Conservation (phyloP, 2,888 invertebrate genomes). For the Dendrolimus houi region DNA sequence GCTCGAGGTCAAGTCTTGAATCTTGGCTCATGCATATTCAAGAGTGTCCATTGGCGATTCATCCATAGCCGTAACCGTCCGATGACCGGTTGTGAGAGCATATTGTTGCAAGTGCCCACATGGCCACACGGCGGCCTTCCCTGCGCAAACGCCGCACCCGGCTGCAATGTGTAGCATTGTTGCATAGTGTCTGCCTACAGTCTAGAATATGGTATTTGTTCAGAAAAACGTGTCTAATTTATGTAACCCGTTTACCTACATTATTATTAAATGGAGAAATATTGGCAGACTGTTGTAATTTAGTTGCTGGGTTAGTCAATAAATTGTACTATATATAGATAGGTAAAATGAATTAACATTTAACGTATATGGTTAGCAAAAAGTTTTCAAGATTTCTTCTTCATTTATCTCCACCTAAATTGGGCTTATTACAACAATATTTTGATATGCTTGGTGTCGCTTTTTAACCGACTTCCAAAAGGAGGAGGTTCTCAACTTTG, state of each 20-base stretch:
- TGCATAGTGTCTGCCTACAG: conserved; percentile 13
- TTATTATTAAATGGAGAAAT: background rate
- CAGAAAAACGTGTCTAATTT: background rate
- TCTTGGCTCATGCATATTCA: conserved; percentile 73
- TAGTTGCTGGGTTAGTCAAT: no score
- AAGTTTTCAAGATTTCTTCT: background rate
- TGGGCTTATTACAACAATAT: conserved; percentile 20
- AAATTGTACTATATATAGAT: no score
- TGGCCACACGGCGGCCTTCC: conserved; percentile 26
- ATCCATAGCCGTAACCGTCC: conserved; percentile 69
- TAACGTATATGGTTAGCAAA: no score
- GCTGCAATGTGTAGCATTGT: conserved; percentile 4
- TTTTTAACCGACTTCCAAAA: no score
- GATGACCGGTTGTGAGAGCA: conserved; percentile 63
- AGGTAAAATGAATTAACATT: no score
- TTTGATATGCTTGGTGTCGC: conserved; percentile 29
- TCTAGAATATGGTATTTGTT: background rate
- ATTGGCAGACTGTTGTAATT: no score
- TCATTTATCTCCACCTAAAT: conserved; percentile 3
- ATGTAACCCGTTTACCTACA: background rate
- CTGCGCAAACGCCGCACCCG: background rate
- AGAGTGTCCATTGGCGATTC: conserved; percentile 53
- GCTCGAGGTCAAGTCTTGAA: conserved; percentile 66
- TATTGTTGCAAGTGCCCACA: conserved; percentile 61
- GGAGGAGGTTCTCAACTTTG: no score